Percentiles rank a stretch among this genome's conserved stretches.
These are phyloP conservation scores for Rousettus leschenaultii DNA, from an alignment of 2,113 vertebrate genomes.

Conservation along the genomic window DNA sequence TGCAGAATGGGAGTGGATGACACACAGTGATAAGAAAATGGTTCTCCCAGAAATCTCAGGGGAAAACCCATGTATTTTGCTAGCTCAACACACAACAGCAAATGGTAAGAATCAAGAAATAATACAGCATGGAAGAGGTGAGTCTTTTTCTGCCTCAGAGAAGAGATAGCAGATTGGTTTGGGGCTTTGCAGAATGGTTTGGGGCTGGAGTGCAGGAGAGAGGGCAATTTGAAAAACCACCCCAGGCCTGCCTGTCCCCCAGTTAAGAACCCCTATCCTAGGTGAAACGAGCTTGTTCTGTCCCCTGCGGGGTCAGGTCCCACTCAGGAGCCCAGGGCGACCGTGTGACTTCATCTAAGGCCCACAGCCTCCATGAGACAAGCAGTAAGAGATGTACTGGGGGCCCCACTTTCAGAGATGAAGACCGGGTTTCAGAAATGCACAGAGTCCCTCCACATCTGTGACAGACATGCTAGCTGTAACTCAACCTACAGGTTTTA, in stretches of 20 bases:
- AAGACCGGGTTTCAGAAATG: not conserved
- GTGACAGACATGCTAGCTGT: not conserved
- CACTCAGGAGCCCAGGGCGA: not conserved
- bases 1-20: no score
- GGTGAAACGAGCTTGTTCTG: not conserved
- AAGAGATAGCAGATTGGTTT: not conserved
- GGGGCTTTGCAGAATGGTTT: not conserved
- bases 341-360: not conserved
- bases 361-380: not conserved
- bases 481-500: not conserved
- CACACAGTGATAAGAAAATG: not conserved
- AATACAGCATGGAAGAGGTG: not conserved
- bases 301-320: not conserved
- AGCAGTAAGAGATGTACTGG: not conserved
- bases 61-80: no score
- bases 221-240: not conserved
- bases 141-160: not conserved
- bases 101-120: not conserved
- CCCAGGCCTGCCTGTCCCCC: not conserved
- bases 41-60: not conserved
- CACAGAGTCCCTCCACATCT: not conserved
- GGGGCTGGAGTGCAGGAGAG: not conserved
- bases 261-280: no score
- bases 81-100: not conserved
- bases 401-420: not conserved